phyloP scores from a whole-genome alignment of 2,797 vertebrate genomes.

The Pipistrellus pygmaeus region DNA sequence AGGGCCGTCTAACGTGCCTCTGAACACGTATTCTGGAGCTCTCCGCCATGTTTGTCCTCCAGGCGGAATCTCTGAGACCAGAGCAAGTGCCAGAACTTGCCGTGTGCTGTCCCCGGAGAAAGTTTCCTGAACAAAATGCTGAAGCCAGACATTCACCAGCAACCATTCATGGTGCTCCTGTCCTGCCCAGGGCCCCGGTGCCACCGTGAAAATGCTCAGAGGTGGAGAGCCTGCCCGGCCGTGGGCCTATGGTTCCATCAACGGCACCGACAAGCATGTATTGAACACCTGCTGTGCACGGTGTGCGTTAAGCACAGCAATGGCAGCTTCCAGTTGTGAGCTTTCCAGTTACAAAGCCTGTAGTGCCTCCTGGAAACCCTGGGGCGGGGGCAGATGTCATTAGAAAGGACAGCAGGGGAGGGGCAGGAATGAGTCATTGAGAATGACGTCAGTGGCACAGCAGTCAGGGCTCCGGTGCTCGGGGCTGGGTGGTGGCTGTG shows the following conservation, averaged over 20 bases:
- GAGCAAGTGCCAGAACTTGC: too few relatives aligned
- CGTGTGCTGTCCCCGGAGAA: neutral
- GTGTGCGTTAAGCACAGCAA: neutral
- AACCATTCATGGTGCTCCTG: neutral
- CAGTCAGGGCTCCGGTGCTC: neutral
- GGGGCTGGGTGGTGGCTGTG: neutral
- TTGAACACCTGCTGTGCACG: neutral
- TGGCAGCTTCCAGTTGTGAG: neutral
- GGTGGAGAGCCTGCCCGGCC: too few relatives aligned
- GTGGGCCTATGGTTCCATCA: neutral
- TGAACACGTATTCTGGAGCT: neutral
- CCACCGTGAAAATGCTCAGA: neutral
- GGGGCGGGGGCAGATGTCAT: neutral
- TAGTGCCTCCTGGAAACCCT: neutral
- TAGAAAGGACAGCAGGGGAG: neutral
- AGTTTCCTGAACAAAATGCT: neutral
- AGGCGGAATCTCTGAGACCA: neutral
- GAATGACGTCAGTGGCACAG: neutral
- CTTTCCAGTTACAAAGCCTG: neutral
- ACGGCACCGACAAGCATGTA: neutral
- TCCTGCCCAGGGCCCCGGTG: neutral
- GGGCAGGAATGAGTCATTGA: rapidly evolving
- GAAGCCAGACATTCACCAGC: neutral
- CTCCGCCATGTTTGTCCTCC: neutral
- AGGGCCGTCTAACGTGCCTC: neutral